phyloP scores from a whole-genome alignment of 2,797 vertebrate genomes.

The Hapalemur alaotrensis region DNA sequence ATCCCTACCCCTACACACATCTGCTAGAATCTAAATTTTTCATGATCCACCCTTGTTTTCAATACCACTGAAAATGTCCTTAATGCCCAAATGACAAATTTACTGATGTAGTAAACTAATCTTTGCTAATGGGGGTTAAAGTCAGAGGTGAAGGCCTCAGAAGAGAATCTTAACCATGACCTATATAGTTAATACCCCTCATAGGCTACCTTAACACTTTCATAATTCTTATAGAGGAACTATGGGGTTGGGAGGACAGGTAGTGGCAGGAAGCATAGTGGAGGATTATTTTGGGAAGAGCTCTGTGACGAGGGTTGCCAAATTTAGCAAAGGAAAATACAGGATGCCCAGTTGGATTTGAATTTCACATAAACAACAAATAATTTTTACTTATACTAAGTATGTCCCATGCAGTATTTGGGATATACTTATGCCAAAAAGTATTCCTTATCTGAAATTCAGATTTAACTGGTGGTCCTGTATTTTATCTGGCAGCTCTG shows the following conservation, averaged over 20 bases:
- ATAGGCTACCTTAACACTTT: background rate
- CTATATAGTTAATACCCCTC: background rate
- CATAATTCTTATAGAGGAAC: background rate
- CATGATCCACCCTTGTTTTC: background rate
- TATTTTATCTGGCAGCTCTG: slow-evolving; percentile 6
- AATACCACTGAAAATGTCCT: background rate
- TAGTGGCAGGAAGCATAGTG: background rate
- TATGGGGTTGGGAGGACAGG: background rate
- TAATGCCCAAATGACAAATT: background rate
- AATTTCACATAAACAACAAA: slow-evolving; percentile 30
- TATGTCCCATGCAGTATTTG: background rate
- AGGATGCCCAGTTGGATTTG: background rate
- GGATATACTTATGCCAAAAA: background rate
- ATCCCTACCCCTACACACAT: background rate
- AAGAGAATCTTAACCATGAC: background rate
- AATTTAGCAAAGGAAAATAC: slow-evolving; percentile 60
- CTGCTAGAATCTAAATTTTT: background rate
- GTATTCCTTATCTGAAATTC: slow-evolving; percentile 29
- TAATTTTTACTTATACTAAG: background rate
- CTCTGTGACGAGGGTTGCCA: background rate
- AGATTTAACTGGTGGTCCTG: background rate
- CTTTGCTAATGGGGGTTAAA: background rate
- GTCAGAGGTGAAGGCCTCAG: background rate
- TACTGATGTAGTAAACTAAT: background rate
- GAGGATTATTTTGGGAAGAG: slow-evolving; percentile 33